phyloP scores from a whole-genome alignment of 2,113 vertebrate species.

The Propithecus coquereli region DNA sequence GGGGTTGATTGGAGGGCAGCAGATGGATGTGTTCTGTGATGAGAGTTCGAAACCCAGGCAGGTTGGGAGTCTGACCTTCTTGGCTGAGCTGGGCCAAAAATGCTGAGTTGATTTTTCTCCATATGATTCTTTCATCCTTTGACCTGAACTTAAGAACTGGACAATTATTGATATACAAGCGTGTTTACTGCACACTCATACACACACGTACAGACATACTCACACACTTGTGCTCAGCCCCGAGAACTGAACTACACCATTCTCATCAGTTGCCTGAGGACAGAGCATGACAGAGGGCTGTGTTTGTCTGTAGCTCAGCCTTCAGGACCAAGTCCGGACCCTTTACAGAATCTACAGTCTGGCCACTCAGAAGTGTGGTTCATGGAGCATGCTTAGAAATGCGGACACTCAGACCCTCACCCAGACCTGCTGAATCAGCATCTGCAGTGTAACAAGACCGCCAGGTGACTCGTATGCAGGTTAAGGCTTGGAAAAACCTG shows the following conservation, averaged over 20 bases:
- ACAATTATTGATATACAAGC: background rate
- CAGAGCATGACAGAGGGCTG: background rate
- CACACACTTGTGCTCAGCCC: background rate
- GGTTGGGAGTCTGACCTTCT: background rate
- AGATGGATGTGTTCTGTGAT: background rate
- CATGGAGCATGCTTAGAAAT: background rate
- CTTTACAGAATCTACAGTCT: background rate
- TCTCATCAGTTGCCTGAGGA: background rate
- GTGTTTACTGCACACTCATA: background rate
- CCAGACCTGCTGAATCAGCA: background rate
- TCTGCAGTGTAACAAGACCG: background rate
- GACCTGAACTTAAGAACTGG: constrained; percentile 8
- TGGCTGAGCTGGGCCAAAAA: background rate
- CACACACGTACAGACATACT: background rate
- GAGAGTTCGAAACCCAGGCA: background rate
- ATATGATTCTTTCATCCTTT: constrained; percentile 8
- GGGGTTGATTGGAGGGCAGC: background rate
- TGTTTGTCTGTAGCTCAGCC: background rate
- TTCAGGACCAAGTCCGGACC: background rate
- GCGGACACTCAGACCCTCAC: background rate
- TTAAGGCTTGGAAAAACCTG: background rate
- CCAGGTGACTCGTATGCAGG: rapidly evolving
- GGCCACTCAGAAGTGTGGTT: background rate
- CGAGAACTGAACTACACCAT: background rate
- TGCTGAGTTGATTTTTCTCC: constrained; percentile 7